Base-by-base conservation (phyloP, 2,113 vertebrate genomes). In the Eubucco bourcierii region DNA sequence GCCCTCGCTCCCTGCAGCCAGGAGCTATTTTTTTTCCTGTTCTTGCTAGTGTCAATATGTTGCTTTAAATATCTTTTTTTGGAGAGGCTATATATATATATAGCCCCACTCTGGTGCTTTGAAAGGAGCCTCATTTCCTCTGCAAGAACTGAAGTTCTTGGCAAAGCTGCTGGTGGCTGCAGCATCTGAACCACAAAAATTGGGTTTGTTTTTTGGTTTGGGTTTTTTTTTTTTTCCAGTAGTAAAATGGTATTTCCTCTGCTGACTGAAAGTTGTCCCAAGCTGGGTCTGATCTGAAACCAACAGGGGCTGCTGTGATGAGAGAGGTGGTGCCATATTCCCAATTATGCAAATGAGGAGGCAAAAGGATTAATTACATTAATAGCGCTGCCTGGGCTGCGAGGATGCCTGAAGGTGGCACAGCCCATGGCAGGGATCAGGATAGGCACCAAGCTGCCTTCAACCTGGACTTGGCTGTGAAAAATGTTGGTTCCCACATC, bases 41-140 rank as follows among this genome's bases (percentile, higher is more conserved):
- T 94, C 87, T 90, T 63, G 73, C 94, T 94, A 96, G 94, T 97
- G 95, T 91, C 95, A 96, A 94, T 97, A 94, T 63, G 68, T 90
- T 96, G 95, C 97, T 96, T 97, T 97, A 97, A 97, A 98, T 98
- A 97, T 97, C 97, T 95, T 92, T 74, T 28, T 50, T 50, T 50
- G 3, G 83, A 95, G 86, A 97, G 80, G 91, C 76, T 86, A 91
- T 96, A 97, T 98, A 97, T 97, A 97, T 97, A 97, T 97, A 97
- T 96, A 97, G 97, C 88, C 83, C 94, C 92, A 84, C 81, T 94
- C 95, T 92, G 96, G 95, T 95, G 94, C 95, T 97, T 88, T 93
- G 96, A 88, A 96, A 96, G 90, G 80, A 97, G 96, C 65, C 94
- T 96, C 75, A 97, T 97, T 97, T 98, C 97, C 97, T 97, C 95